These are phyloP conservation scores for Astatotilapia flaviijosephi DNA, from an alignment of 2,113 vertebrate genomes.

Conservation along the genomic window DNA sequence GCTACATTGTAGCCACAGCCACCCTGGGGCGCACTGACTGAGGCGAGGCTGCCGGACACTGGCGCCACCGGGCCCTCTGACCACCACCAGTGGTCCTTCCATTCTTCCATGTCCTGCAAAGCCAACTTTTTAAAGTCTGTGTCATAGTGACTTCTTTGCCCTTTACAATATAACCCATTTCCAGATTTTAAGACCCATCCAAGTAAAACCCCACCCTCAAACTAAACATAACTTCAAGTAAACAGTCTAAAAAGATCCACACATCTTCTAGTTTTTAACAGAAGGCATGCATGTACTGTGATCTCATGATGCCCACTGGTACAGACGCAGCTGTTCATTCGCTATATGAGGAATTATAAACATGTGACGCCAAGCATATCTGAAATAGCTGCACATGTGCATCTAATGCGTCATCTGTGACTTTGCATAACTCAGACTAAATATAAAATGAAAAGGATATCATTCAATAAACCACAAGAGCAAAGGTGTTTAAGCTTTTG, in stretches of 20 bases:
- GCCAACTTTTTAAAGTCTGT: fast-evolving
- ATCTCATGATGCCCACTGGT: background rate
- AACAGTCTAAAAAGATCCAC: background rate
- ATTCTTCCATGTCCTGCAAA: background rate
- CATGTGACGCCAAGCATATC: conserved; percentile 14
- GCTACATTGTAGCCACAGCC: too few relatives aligned
- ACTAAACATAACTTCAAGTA: background rate
- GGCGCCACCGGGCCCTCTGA: too few relatives aligned
- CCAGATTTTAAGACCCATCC: background rate
- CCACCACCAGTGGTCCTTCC: too few relatives aligned
- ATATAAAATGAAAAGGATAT: conserved; percentile 32
- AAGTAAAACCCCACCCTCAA: background rate
- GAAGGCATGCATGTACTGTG: background rate
- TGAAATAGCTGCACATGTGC: conserved; percentile 11
- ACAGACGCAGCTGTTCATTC: conserved; percentile 35
- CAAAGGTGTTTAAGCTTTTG: background rate
- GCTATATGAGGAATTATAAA: background rate
- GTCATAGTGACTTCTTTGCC: background rate
- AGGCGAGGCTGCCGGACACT: too few relatives aligned
- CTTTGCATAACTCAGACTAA: conserved; percentile 24
- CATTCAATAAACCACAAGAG: background rate
- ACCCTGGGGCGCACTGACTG: too few relatives aligned
- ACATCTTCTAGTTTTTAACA: background rate
- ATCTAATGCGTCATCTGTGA: conserved; percentile 13
- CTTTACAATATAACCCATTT: background rate